A percentile compares a stretch with the other conserved stretches of the same genome.
phyloP scores from a whole-genome alignment of 2,888 invertebrate species.

The Diachrysia chrysitis region DNA sequence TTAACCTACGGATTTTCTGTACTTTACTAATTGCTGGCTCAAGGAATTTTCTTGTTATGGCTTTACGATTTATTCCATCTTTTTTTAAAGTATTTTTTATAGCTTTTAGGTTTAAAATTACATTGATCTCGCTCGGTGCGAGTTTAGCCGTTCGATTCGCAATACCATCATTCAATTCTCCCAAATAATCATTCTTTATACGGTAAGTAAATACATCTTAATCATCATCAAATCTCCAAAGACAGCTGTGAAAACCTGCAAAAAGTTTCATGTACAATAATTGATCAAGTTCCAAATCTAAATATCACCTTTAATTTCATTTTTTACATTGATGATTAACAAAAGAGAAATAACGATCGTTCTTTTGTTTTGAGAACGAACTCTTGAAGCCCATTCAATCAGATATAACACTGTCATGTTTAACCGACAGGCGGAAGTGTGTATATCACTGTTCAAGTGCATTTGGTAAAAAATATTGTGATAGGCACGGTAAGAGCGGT shows the following conservation, averaged over 20 bases:
- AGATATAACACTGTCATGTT: constrained; percentile 5
- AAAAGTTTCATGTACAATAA: background rate
- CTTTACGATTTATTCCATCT: background rate
- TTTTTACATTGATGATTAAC: background rate
- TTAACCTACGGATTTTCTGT: background rate
- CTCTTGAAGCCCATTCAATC: constrained; percentile 13
- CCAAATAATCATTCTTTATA: too few species aligned
- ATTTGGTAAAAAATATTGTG: constrained; percentile 34
- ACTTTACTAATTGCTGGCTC: too few species aligned
- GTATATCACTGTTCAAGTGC: constrained; percentile 24
- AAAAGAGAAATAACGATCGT: constrained; percentile 6
- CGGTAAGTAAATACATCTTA: too few species aligned
- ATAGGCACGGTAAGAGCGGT: constrained; percentile 22
- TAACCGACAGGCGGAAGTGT: constrained; percentile 33
- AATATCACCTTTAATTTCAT: background rate
- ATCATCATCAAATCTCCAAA: background rate
- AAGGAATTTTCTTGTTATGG: background rate
- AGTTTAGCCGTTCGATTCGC: too few species aligned
- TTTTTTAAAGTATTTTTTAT: too few species aligned
- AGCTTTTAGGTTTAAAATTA: too few species aligned
- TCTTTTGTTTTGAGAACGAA: constrained; percentile 35
- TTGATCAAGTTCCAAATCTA: constrained; percentile 5
- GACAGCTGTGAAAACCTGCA: background rate
- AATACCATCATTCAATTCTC: too few species aligned
- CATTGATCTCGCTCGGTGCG: too few species aligned